Conservation (phyloP, 2,888 invertebrate species). For the Nysson spinosus region DNA sequence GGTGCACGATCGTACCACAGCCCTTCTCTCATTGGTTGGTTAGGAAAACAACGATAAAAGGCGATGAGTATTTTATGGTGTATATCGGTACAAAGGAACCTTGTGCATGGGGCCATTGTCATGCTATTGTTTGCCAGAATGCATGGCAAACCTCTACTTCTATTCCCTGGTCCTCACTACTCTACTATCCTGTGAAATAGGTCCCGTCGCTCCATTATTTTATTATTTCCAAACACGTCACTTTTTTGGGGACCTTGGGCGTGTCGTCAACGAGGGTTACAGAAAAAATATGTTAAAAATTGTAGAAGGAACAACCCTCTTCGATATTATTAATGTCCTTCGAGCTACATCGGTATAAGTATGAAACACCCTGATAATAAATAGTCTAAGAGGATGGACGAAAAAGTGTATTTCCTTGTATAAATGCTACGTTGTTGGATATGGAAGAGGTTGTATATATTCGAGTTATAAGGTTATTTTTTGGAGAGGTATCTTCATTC, state of each 20-base stretch:
- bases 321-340: constrained; percentile 45
- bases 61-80: constrained; percentile 77
- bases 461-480: too few relatives aligned
- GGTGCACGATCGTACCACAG: constrained; percentile 39
- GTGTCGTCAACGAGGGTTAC: constrained; percentile 45
- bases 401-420: too few relatives aligned
- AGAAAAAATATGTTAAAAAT: constrained; percentile 64
- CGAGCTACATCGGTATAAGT: too few relatives aligned
- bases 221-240: constrained; percentile 76
- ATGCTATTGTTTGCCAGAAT: constrained; percentile 65
- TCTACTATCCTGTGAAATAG: constrained; percentile 22
- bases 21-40: constrained; percentile 68
- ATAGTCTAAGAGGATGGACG: too few relatives aligned
- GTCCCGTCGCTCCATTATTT: constrained; percentile 69
- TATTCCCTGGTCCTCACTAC: constrained; percentile 34
- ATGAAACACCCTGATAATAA: too few relatives aligned
- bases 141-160: constrained; percentile 57
- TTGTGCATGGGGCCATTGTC: constrained; percentile 69
- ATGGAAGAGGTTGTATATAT: too few relatives aligned
- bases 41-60: constrained; percentile 76
- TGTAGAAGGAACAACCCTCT: constrained; percentile 47
- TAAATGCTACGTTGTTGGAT: too few relatives aligned
- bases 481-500: too few relatives aligned
- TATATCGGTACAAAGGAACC: constrained; percentile 68
- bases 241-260: constrained; percentile 66